Evolutionary conservation across 2,888 invertebrate genomes (phyloP), one percentile per base, ranked within the genome.

Genomic region (Plagodis pulveraria): DNA sequence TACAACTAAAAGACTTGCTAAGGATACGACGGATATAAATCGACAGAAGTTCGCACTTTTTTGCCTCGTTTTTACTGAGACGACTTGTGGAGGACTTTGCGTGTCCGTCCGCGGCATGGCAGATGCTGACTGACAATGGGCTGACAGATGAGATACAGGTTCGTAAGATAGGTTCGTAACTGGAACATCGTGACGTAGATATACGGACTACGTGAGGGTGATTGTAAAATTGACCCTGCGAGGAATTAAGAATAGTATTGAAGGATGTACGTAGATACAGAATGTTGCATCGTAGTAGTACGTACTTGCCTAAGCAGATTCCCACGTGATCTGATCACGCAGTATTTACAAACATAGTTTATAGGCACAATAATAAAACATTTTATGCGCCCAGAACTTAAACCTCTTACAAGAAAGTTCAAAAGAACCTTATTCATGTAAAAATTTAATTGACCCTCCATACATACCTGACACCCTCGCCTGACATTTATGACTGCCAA

Each of bases 51-150:
- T 86, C 6, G 86, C 80, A 74, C 79, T 77, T 66, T 83, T 86
- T 50, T 77, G 69, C 61, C 67, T 77, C 50, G 75, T 69, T 83
- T 85, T 85, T 66, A 85, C 73, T 55, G 82, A 76, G 71, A 85
- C 65, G 57, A 70, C 67, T 73, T 83, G 81, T 63, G 76, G 68
- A 71, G 75, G 71, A 70, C 64, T 71, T 58, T 64, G 86, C 83
- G 87, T 84, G 80, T 83, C 83, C 68, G 72, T 80, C 61, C 88
- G 90, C 83, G 87, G 84, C 91, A 91, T 91, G 81, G 86, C 86
- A 87, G 77, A 72, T 77, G 79, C 76, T 78, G 73, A 89, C 88
- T 89, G 88, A 84, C 83, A 76, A 74, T 66, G 53, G 32, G 11
- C 46, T 65, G 62, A 48, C 63, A 65, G 57, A 56, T 36, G 48